These are phyloP conservation scores for Phalacrocorax aristotelis DNA, from an alignment of 2,113 vertebrate genomes.

Conservation along the genomic window DNA sequence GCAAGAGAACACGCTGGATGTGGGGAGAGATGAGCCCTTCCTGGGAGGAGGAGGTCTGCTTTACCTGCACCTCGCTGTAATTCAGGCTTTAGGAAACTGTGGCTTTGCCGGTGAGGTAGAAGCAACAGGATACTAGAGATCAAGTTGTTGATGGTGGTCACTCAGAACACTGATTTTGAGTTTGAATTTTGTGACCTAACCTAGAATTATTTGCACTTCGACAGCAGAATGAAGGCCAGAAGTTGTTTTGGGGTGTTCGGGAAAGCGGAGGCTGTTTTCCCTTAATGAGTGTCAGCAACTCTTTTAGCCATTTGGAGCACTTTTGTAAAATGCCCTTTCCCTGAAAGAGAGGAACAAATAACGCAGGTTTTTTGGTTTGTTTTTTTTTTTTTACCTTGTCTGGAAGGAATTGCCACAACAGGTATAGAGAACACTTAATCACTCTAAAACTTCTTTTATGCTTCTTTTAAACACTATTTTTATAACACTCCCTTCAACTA, in stretches of 20 bases:
- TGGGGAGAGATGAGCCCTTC: neutral
- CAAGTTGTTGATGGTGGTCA: rapidly evolving
- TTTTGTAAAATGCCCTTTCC: neutral
- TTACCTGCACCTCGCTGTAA: rapidly evolving
- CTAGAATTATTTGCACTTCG: rapidly evolving
- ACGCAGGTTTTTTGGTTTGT: neutral
- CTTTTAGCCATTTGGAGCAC: neutral
- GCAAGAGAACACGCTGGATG: neutral
- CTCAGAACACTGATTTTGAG: neutral
- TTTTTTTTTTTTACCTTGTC: neutral
- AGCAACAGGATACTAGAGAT: neutral
- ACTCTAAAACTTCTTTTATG: neutral
- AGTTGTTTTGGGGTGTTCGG: neutral
- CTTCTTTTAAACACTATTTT: slow-evolving; percentile 2
- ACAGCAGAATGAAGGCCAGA: neutral
- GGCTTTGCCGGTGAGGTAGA: neutral
- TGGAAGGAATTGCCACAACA: neutral
- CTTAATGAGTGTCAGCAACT: neutral
- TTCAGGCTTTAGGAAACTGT: neutral
- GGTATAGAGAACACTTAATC: neutral
- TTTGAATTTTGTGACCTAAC: neutral
- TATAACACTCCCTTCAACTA: neutral
- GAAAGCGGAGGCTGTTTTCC: neutral
- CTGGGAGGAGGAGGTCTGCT: neutral
- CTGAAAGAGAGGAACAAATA: neutral